Percentiles rank a stretch among this genome's conserved stretches.
Evolutionary conservation across 2,113 vertebrate genomes (phyloP).

Genomic region (Geococcyx californianus): DNA sequence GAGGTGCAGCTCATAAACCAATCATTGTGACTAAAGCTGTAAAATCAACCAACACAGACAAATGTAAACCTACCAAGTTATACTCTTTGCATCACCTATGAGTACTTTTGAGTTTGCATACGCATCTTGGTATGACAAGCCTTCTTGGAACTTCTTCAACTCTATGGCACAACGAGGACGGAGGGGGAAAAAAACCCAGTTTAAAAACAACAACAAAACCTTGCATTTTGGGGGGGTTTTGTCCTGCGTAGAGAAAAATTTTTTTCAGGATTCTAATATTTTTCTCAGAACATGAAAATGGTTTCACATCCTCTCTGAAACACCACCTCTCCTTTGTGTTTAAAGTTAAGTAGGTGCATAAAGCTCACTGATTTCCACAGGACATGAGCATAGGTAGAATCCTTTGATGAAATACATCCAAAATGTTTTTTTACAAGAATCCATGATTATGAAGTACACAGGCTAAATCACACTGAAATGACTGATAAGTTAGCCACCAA

Average conservation of each 20-base stretch:
- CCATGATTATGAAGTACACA: not conserved
- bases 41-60: not conserved
- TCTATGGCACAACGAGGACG: not conserved
- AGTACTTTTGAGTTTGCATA: not conserved
- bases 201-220: not conserved
- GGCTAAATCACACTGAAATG: not conserved
- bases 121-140: not conserved
- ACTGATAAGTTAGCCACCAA: not conserved
- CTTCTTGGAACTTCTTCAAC: not conserved
- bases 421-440: not conserved
- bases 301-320: not conserved
- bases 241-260: not conserved
- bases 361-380: not conserved
- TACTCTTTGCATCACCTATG: not conserved
- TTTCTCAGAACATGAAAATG: not conserved
- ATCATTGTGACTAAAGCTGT: not conserved
- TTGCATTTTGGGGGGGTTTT: not conserved
- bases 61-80: not conserved
- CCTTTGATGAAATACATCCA: not conserved
- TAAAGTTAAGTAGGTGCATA: not conserved
- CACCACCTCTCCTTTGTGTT: not conserved
- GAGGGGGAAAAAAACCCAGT: not conserved
- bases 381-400: not conserved
- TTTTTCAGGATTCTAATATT: not conserved
- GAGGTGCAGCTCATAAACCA: not conserved